A percentile compares a stretch with the other conserved stretches of the same genome.
Conservation (phyloP, 2,113 vertebrate genomes). For the Labeo catla region DNA sequence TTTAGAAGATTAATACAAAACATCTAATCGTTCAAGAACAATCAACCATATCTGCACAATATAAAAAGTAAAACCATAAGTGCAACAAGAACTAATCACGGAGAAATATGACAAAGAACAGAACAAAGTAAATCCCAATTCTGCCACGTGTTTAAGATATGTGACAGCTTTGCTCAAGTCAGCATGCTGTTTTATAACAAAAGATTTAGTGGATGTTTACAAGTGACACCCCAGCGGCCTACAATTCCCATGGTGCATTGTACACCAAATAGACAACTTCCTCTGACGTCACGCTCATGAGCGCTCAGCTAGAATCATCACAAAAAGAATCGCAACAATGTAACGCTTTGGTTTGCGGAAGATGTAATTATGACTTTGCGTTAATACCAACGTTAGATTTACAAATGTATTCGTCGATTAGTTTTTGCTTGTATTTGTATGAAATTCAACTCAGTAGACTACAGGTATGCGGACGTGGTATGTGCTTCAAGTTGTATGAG, state of each 20-base stretch:
- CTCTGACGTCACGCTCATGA: neutral
- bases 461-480: neutral
- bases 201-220: neutral
- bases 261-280: neutral
- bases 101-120: neutral
- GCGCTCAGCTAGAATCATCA: neutral
- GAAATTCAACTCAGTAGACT: neutral
- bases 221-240: slow-evolving; percentile 37
- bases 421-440: neutral
- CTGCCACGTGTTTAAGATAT: neutral
- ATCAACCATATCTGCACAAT: neutral
- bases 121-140: neutral
- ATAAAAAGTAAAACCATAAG: too few species aligned
- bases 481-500: neutral
- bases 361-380: neutral
- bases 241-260: slow-evolving; percentile 68
- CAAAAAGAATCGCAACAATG: neutral
- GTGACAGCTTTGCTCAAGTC: neutral
- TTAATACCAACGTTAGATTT: neutral
- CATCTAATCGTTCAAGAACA: neutral
- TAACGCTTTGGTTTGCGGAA: neutral
- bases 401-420: neutral
- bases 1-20: neutral
- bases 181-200: neutral
- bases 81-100: neutral